Conservation (phyloP, 1,140 invertebrate genomes). For the Nephotettix cincticeps region DNA sequence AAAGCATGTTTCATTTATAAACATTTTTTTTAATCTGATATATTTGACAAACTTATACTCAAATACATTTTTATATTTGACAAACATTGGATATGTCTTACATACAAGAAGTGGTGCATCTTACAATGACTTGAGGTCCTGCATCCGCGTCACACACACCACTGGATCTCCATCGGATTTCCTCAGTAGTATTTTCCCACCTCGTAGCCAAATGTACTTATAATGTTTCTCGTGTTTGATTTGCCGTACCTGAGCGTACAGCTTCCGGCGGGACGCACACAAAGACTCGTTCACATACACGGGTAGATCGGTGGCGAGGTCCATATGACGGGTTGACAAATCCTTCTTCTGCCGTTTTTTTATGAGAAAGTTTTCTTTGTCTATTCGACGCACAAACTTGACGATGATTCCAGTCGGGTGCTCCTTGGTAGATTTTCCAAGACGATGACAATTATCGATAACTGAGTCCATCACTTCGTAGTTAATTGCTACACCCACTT, state of each 20-base stretch:
- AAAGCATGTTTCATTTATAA: too few species aligned
- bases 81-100: too few species aligned
- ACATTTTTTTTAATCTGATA: too few species aligned
- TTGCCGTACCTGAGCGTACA: constrained; percentile 6
- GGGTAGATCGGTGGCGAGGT: background rate
- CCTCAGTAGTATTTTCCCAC: constrained; percentile 30
- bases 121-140: too few species aligned
- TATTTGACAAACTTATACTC: too few species aligned
- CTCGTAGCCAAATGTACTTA: constrained; percentile 24
- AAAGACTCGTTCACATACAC: constrained; percentile 30
- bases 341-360: constrained; percentile 8
- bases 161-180: too few species aligned
- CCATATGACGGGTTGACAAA: constrained; percentile 10
- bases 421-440: background rate
- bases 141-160: too few species aligned
- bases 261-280: background rate
- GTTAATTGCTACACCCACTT: background rate
- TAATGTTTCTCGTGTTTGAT: constrained; percentile 22
- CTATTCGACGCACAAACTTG: constrained; percentile 6
- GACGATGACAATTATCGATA: constrained; percentile 12
- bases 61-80: too few species aligned
- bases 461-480: background rate
- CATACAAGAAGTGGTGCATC: too few species aligned
- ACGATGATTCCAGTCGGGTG: constrained; percentile 10
- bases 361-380: constrained; percentile 2